Percentiles rank a stretch among this genome's conserved stretches.
Conservation (phyloP, 2,888 invertebrate species). For the Autographa pulchrina region DNA sequence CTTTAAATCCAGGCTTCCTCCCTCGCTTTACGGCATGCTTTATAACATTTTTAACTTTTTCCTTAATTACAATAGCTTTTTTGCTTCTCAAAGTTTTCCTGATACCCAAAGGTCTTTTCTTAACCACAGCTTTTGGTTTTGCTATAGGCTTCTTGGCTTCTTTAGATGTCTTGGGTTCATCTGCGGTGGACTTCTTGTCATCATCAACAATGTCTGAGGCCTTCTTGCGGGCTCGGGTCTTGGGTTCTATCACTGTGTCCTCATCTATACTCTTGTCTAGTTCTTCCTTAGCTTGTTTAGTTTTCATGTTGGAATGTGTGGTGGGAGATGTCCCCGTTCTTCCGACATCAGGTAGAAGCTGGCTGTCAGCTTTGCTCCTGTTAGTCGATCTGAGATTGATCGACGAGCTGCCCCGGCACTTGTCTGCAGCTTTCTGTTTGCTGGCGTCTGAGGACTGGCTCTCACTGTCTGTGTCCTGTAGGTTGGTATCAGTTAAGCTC, state of each 20-base stretch:
- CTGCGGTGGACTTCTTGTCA: constrained; percentile 79
- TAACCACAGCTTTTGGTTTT: constrained; percentile 81
- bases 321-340: constrained; percentile 82
- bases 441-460: constrained; percentile 42
- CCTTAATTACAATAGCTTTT: constrained; percentile 77
- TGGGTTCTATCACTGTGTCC: constrained; percentile 82
- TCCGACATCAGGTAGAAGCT: constrained; percentile 86
- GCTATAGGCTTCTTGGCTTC: constrained; percentile 78
- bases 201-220: constrained; percentile 81
- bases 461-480: constrained; percentile 49
- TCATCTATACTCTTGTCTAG: constrained; percentile 84
- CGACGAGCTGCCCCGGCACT: constrained; percentile 56
- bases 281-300: constrained; percentile 86
- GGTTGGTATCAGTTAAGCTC: constrained; percentile 49
- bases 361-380: constrained; percentile 66
- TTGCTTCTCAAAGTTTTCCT: constrained; percentile 84
- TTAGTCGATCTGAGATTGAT: constrained; percentile 68
- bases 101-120: constrained; percentile 84
- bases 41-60: constrained; percentile 79
- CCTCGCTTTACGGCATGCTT: constrained; percentile 76
- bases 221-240: constrained; percentile 86
- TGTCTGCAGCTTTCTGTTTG: constrained; percentile 40
- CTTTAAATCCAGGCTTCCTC: constrained; percentile 78
- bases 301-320: constrained; percentile 89
- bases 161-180: constrained; percentile 85